Base-by-base conservation (phyloP, 2,797 vertebrate species). In the Danio aesculapii region DNA sequence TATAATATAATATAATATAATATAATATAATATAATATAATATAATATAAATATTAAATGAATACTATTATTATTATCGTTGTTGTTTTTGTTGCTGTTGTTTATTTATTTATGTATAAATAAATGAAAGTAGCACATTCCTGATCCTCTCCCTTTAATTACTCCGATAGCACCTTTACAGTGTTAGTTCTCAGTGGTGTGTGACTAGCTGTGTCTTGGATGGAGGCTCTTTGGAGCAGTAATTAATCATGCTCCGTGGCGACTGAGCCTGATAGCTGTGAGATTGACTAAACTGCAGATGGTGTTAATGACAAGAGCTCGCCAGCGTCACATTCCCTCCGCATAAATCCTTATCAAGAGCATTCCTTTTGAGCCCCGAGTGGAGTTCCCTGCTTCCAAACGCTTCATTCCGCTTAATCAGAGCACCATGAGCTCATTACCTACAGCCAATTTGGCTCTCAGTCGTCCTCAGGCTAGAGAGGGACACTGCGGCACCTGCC, bases 361-460 rank as follows among this genome's bases (percentile, higher is more conserved):
- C 80, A 76, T 84, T 57, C 57, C 72, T 63, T 62, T 77, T 84
- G 74, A 78, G 77, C 84, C 84, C 78, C 86, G 81, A 85, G 50
- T 64, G 63, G 75, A 73, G 67, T 87, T 87, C 81, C 67, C 69
- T 50, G 81, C 86, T 84, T 81, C 81, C 75, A n/a, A 19, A 49
- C 43, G 79, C 77, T 77, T 70, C 59, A 58, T 49, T 57, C 73
- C 12, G 76, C 52, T 86, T 90, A 83, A 89, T 88, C 85, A 79
- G 84, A 83, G 77, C 77, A 82, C 59, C 66, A 59, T 50, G 53
- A 83, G 81, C 64, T 87, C 84, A 86, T 92, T 85, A 89, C 63
- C 13, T 68, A 41, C 85, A 78, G 62, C 79, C 83, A 86, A 21
- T 75, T 73, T 50, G 69, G 50, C 76, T 77, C 83, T 69, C 70